Percentiles rank a stretch among this genome's conserved stretches.
Evolutionary conservation across 2,113 vertebrate species (phyloP).

Genomic region (Corythornis cristatus): DNA sequence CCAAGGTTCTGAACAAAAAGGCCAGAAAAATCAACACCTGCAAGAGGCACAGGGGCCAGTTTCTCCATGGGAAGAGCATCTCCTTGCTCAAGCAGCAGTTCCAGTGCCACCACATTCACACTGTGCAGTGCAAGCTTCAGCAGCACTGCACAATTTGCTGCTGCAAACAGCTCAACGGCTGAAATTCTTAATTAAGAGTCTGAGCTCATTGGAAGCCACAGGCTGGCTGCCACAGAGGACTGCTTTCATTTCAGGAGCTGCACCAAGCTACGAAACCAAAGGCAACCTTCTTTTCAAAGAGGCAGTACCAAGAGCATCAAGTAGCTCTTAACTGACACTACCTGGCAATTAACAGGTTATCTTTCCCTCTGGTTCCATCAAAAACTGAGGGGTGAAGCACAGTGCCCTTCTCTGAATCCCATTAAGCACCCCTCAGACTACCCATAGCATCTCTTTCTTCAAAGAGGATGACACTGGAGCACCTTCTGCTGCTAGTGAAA

Average conservation of each 20-base stretch:
- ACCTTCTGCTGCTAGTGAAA: neutral
- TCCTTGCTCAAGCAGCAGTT: neutral
- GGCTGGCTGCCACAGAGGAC: neutral
- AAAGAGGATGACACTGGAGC: neutral
- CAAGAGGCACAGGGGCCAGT: neutral
- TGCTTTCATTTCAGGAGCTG: neutral
- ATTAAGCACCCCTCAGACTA: neutral
- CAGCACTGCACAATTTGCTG: neutral
- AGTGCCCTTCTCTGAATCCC: neutral
- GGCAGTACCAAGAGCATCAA: neutral
- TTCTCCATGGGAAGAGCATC: neutral
- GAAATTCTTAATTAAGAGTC: constrained; percentile 41
- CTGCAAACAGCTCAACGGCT: neutral
- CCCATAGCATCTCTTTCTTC: fast-evolving
- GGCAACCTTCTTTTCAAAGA: neutral
- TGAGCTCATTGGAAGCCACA: constrained; percentile 25
- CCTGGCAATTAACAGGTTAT: neutral
- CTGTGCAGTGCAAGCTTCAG: neutral
- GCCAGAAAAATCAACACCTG: neutral
- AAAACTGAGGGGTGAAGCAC: neutral
- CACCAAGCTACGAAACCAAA: neutral
- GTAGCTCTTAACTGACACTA: neutral
- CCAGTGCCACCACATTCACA: neutral
- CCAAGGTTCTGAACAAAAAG: neutral
- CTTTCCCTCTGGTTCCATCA: neutral